phyloP scores from a whole-genome alignment of 2,888 invertebrate species.

The Marronus borbonicus region DNA sequence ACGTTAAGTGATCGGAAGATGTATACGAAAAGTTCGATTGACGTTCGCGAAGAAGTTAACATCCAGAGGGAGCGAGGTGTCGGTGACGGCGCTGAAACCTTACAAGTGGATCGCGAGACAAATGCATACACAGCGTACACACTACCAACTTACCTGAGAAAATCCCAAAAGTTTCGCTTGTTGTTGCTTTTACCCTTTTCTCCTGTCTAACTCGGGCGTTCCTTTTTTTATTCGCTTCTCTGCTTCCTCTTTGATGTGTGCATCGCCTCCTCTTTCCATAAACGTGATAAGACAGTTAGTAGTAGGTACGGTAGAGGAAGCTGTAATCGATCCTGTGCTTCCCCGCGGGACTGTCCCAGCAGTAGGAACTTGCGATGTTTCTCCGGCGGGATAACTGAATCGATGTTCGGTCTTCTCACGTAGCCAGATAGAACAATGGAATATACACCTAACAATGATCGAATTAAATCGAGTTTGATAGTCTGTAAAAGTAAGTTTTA shows the following conservation, averaged over 20 bases:
- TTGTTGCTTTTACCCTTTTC: slow-evolving; percentile 3
- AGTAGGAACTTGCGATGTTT: slow-evolving; percentile 44
- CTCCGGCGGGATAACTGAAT: slow-evolving; percentile 4
- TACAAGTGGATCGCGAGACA: slow-evolving; percentile 3
- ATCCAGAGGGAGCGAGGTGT: slow-evolving; percentile 16
- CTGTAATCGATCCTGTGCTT: slow-evolving; percentile 48
- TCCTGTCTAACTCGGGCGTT: background rate
- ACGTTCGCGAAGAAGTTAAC: slow-evolving; percentile 17
- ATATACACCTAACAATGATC: no score
- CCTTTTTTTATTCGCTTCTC: background rate
- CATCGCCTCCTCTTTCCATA: slow-evolving; percentile 5
- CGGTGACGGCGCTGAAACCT: slow-evolving; percentile 8
- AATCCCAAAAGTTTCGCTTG: slow-evolving; percentile 19
- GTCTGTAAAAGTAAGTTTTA: no score
- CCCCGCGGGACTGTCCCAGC: slow-evolving; percentile 36
- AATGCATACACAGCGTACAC: background rate
- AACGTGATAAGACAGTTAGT: slow-evolving; percentile 37
- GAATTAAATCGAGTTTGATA: no score
- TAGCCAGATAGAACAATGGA: no score
- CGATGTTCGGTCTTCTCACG: no score
- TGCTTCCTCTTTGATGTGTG: slow-evolving; percentile 14
- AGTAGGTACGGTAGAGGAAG: slow-evolving; percentile 30
- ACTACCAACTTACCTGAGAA: slow-evolving; percentile 1
- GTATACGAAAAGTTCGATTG: slow-evolving; percentile 31
- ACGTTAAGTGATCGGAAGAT: slow-evolving; percentile 35